Evolutionary conservation across 2,113 vertebrate genomes (phyloP), one percentile per base, ranked within the genome.

Genomic region (Henicopernis longicauda): DNA sequence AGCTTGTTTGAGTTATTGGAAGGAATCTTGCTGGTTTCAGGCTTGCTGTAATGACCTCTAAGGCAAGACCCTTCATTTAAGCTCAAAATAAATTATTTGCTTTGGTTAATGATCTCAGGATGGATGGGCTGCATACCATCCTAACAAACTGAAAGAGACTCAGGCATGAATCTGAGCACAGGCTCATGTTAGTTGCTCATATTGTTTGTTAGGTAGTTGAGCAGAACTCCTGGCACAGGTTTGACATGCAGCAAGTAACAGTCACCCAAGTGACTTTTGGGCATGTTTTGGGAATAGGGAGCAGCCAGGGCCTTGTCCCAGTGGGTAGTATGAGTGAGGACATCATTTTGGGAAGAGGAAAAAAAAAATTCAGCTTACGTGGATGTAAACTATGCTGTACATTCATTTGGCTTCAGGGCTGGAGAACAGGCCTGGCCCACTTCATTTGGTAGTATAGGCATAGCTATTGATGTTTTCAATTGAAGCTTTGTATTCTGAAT

Each of bases 171-270:
- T 38, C 17, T 55, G n/a, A 59, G 16, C 4, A 42, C 45, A 85
- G 62, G n/a, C n/a, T 58, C 3, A 2, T n/a, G 13, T 34, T 65
- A 20, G 17, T 47, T 71, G n/a, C 47, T 93, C 0, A 0, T 4
- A 3, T 36, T 40, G 12, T 85, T 74, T 74, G 20, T 25, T 65
- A 1, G 0, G 14, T 13, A 61, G 4, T 4, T 17, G 54, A 67
- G 61, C 42, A 36, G n/a, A 61, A 40, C 16, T 38, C 20, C 20
- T 18, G 45, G 36, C 36, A 32, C 9, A 13, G 25, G 26, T 73
- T 12, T 47, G 54, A 69, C 10, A 4, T 18, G 23, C 18, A 65
- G 38, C 52, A 42, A 29, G 13, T 34, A 36, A 8, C 10, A 7
- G n/a, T 52, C 40, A 47, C 49, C 8, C 16, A 17, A 12, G 52